Conservation (phyloP, 2,113 vertebrate genomes). For the Parus major region DNA sequence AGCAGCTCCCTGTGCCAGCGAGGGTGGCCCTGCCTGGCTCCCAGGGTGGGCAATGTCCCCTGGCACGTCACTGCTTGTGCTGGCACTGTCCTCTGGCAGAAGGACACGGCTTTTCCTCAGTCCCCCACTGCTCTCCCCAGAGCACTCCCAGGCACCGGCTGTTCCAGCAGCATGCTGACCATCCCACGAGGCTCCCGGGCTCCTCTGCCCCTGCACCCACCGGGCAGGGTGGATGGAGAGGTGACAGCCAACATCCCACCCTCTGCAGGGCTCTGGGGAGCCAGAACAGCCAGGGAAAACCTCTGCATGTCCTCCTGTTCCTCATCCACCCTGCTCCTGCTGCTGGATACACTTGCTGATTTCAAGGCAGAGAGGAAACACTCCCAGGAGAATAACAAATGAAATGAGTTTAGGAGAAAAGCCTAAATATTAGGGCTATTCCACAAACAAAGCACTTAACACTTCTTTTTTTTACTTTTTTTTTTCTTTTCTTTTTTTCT, state of each 20-base stretch:
- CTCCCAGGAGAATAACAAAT: neutral
- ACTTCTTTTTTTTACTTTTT: neutral
- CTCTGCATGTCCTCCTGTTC: fast-evolving
- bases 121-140: fast-evolving
- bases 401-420: neutral
- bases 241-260: neutral
- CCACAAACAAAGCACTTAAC: neutral
- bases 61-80: neutral
- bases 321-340: fast-evolving
- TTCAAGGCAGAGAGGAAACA: neutral
- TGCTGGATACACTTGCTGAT: fast-evolving
- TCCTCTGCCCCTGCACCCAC: neutral
- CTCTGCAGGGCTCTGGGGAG: fast-evolving
- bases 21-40: neutral
- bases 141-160: fast-evolving
- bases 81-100: neutral
- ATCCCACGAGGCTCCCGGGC: fast-evolving
- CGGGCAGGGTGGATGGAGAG: fast-evolving
- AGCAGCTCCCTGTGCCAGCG: fast-evolving
- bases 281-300: neutral
- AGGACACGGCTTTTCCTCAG: neutral
- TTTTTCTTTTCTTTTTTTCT: neutral
- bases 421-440: neutral
- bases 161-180: neutral
- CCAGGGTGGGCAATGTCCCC: neutral